Conservation (phyloP, 64 coral and sea anemone genomes). For the Dendrophyllia cribrosa region DNA sequence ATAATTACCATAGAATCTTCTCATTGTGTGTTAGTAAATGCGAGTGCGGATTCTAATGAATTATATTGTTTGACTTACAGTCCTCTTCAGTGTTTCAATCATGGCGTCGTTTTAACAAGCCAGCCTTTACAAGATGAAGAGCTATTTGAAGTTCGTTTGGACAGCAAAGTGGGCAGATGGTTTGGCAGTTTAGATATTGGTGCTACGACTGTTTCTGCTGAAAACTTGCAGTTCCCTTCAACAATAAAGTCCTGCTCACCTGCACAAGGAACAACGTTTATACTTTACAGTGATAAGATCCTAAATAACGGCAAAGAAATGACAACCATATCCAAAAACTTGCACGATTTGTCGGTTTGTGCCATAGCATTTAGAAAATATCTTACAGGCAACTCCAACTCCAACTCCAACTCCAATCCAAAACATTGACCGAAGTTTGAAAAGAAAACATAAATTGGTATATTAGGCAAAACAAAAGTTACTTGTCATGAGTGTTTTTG, state of each 20-base stretch:
- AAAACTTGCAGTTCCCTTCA: constrained; percentile 34
- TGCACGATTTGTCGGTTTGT: constrained; percentile 16
- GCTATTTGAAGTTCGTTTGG: constrained; percentile 76
- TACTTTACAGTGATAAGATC: constrained; percentile 27
- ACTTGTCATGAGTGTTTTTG: no score
- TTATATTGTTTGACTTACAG: background rate
- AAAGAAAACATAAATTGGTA: no score
- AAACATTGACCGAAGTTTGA: no score
- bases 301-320: constrained; percentile 53
- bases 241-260: background rate
- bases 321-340: background rate
- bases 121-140: constrained; percentile 66
- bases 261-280: constrained; percentile 36
- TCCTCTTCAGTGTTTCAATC: constrained; percentile 19
- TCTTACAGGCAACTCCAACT: background rate
- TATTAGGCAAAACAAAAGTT: no score
- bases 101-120: constrained; percentile 63
- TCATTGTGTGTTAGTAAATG: no score
- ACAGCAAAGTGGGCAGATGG: constrained; percentile 70
- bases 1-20: no score
- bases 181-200: constrained; percentile 68
- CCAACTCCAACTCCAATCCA: no score
- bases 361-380: background rate
- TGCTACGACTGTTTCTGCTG: constrained; percentile 42
- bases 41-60: no score